Conservation (phyloP, 2,888 invertebrate genomes). For the Azorinus chamasolen region DNA sequence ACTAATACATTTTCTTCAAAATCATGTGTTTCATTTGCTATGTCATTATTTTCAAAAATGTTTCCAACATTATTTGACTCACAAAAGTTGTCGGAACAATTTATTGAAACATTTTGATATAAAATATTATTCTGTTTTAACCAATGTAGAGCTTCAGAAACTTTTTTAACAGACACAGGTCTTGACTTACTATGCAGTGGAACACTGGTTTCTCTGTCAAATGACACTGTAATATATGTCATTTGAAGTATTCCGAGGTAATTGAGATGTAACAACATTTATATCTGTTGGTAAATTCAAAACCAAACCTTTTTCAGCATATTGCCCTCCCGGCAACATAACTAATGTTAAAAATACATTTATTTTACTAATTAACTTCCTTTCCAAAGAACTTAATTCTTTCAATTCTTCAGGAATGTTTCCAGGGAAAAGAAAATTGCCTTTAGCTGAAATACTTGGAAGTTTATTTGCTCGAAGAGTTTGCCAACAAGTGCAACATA, state of each 20-base stretch:
- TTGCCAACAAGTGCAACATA: constrained; percentile 4
- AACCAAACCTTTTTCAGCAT: constrained; percentile 38
- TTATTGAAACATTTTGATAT: constrained; percentile 18
- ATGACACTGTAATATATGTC: constrained; percentile 1
- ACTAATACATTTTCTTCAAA: constrained; percentile 22
- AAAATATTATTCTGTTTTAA: constrained; percentile 34
- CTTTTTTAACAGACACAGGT: constrained; percentile 5
- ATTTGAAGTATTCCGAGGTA: neutral
- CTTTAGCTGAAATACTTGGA: constrained; percentile 5
- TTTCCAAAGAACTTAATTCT: constrained; percentile 10
- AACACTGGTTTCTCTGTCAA: neutral
- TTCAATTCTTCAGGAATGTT: constrained; percentile 10
- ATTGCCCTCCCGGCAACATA: constrained; percentile 45
- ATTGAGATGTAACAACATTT: neutral
- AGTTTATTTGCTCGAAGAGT: neutral
- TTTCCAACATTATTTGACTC: too few species aligned
- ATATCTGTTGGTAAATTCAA: constrained; percentile 26
- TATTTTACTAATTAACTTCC: neutral
- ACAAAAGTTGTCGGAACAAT: too few species aligned
- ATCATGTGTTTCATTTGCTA: neutral
- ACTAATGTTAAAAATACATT: constrained; percentile 41
- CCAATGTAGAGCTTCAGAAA: constrained; percentile 14
- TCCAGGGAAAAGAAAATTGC: constrained; percentile 14
- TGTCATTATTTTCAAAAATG: constrained; percentile 1
- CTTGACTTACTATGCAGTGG: neutral